These are phyloP conservation scores for Tyto alba DNA, from an alignment of 2,113 vertebrate species.

Conservation along the genomic window DNA sequence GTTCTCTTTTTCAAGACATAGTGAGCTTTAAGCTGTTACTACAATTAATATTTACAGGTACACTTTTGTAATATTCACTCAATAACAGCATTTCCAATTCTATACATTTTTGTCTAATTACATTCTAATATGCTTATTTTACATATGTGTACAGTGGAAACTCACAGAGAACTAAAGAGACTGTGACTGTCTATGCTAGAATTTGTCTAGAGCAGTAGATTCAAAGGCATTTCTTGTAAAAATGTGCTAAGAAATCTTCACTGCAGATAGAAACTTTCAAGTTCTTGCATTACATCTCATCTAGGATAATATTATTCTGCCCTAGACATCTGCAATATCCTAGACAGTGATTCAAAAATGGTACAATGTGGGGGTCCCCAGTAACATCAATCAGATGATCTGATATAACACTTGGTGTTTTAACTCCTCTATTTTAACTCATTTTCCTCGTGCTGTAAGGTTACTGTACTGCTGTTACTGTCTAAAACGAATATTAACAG, in stretches of 20 bases:
- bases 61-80: neutral
- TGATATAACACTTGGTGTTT: neutral
- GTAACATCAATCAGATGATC: neutral
- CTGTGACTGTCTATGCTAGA: neutral
- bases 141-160: neutral
- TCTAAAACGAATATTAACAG: neutral
- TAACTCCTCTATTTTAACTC: neutral
- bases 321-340: neutral
- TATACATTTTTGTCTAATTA: neutral
- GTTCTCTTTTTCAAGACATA: neutral
- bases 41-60: neutral
- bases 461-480: neutral
- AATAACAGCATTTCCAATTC: neutral
- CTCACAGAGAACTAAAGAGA: neutral
- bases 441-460: neutral
- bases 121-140: neutral
- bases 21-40: neutral
- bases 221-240: neutral
- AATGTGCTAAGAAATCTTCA: neutral
- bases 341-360: neutral
- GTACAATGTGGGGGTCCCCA: neutral
- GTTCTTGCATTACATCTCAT: neutral
- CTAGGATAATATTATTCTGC: neutral
- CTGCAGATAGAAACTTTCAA: neutral
- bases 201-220: neutral